Percentiles rank a stretch among this genome's conserved stretches.
Evolutionary conservation across 2,888 invertebrate genomes (phyloP).

Genomic region (Nomada flava): DNA sequence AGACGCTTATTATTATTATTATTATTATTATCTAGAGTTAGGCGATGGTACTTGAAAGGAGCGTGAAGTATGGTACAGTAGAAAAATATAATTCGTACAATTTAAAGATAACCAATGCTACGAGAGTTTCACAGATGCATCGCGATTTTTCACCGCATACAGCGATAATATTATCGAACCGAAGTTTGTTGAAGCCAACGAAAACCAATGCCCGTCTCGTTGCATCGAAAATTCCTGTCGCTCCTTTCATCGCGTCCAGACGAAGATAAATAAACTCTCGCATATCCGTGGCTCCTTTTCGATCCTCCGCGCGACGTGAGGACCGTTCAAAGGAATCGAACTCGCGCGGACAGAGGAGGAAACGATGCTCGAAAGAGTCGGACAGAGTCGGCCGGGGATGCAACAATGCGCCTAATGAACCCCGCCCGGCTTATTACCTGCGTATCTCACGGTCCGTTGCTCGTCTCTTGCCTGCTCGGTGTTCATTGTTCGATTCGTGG

Average conservation of each 20-base stretch:
- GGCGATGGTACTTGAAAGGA: no score
- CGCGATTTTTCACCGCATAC: no score
- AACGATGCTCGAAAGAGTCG: slow-evolving; percentile 2
- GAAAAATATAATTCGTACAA: no score
- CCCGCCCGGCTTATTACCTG: slow-evolving; percentile 81
- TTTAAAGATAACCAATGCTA: no score
- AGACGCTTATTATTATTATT: no score
- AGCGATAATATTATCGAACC: no score
- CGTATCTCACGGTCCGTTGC: slow-evolving; percentile 78
- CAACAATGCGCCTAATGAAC: slow-evolving; percentile 83
- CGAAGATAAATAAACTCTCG: slow-evolving; percentile 57
- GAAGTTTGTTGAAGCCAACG: background rate
- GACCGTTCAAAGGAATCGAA: background rate
- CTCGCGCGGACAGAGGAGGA: background rate
- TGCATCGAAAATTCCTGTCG: slow-evolving; percentile 34
- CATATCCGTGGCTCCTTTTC: slow-evolving; percentile 52
- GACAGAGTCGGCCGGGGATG: slow-evolving; percentile 63
- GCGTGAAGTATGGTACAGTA: no score
- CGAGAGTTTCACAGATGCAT: no score
- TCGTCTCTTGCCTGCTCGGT: slow-evolving; percentile 74
- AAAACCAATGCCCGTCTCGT: background rate
- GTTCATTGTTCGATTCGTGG: slow-evolving; percentile 54
- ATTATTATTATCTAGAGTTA: no score
- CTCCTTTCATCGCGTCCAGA: slow-evolving; percentile 51
- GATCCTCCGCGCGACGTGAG: slow-evolving; percentile 57